phyloP scores from a whole-genome alignment of 2,797 vertebrate genomes.

The Cuculus canorus region DNA sequence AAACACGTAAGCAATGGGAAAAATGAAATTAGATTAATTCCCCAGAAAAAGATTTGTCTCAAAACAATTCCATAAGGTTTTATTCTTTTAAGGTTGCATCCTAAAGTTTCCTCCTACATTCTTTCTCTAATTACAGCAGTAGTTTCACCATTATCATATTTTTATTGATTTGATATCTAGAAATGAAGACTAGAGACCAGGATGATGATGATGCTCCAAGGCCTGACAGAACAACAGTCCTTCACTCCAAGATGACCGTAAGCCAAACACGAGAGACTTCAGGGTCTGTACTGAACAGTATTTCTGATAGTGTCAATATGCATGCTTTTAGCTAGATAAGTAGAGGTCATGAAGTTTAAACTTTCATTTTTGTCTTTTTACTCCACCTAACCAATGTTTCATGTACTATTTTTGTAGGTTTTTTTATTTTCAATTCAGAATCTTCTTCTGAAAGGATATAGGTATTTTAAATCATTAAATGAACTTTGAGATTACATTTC shows the following conservation, averaged over 20 bases:
- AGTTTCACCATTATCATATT: neutral
- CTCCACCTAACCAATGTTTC: neutral
- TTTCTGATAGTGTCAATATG: neutral
- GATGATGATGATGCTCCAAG: neutral
- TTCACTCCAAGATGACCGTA: neutral
- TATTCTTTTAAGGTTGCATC: neutral
- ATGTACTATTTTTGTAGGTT: neutral
- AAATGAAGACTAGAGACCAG: neutral
- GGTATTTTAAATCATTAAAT: too few species aligned
- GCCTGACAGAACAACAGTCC: neutral
- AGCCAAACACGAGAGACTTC: neutral
- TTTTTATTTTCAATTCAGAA: neutral
- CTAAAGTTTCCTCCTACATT: neutral
- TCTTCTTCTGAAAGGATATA: too few species aligned
- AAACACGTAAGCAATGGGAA: neutral
- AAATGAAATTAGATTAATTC: neutral
- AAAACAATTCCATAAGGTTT: neutral
- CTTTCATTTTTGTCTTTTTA: neutral
- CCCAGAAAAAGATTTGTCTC: neutral
- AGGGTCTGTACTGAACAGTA: rapidly evolving
- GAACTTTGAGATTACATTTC: too few species aligned
- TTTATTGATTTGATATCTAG: neutral
- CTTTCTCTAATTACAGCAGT: neutral
- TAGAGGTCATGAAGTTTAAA: neutral
- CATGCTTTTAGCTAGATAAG: neutral